These are phyloP conservation scores for Trachythela sp. DNA, from an alignment of 64 coral and sea anemone genomes.

Conservation along the genomic window DNA sequence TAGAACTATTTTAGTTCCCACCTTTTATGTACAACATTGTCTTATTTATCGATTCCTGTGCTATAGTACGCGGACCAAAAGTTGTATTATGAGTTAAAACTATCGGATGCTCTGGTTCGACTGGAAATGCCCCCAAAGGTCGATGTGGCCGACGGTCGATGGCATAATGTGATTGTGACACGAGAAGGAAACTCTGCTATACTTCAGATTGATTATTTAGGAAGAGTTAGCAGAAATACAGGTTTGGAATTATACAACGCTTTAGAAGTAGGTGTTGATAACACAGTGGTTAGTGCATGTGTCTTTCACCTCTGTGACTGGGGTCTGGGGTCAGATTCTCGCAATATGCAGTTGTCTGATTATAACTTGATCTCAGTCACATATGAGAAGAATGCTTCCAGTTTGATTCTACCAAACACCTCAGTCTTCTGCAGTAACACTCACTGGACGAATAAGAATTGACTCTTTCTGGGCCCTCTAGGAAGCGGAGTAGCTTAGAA, in stretches of 20 bases:
- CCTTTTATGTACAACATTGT: not conserved
- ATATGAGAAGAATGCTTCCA: no score
- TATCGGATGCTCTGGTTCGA: conserved; percentile 60
- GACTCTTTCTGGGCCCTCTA: not conserved
- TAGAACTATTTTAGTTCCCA: no score
- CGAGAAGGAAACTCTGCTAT: conserved; percentile 65
- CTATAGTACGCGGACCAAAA: conserved; percentile 63
- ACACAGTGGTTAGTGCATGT: no score
- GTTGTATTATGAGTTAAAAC: conserved; percentile 67
- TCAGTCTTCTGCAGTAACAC: no score
- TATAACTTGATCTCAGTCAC: no score
- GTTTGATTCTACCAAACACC: no score
- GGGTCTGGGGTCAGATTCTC: no score
- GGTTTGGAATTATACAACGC: conserved; percentile 24
- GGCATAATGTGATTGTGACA: conserved; percentile 65
- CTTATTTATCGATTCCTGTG: not conserved
- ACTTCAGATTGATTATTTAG: conserved; percentile 79
- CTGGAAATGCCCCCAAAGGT: conserved; percentile 63
- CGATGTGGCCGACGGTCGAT: conserved; percentile 70
- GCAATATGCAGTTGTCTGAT: no score
- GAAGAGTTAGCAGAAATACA: conserved; percentile 62
- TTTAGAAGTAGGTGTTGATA: no score
- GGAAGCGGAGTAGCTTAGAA: no score
- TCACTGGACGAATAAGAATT: not conserved
- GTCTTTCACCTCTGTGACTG: no score